Base-by-base conservation (phyloP, 53 echinoderm and acorn worm species). In the Astropecten irregularis region DNA sequence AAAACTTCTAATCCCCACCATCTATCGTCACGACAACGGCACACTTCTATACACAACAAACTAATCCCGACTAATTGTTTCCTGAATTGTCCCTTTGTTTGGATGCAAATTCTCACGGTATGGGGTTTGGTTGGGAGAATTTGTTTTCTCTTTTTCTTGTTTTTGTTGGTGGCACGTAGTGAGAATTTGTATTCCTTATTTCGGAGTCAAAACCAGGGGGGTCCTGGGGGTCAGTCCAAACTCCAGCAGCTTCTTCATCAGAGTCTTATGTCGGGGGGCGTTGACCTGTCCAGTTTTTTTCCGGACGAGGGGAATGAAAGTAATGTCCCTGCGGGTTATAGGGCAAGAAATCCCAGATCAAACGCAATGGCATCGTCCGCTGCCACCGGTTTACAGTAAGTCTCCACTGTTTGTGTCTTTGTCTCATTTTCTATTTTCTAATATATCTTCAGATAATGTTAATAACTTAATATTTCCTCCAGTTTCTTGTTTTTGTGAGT, bases 201-300 rank as follows among this genome's bases (percentile, higher is more conserved):
- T 14, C 77, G 62, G 62, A 60, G 61, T 40, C 57, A 39, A 22
- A 76, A 40, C 18, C 39, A 15, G 23, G 77, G 47, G 18, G 56
- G 47, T 49, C 40, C 77, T 0, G 77, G 32, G 9, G 46, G 26
- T 46, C 79, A 79, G 28, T 47, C 79, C 20, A 79, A 79, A 79
- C 62, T 61, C 3, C 32, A 79, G 40, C 36, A 28, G 14, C 79
- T 79, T 10, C 62, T 79, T 29, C 79, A 32, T 62, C 79, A 79
- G 62, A 79, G 79, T 47, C 56, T 79, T 47, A 79, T 79, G 79
- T 60, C 79, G 4, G 79, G 79, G 47, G 79, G 79, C 27, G 79
- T 79, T 36, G 79, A 79, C 61, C 79, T 79, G 46, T 44, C 34
- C 19, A 79, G 47, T 79, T 48, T 79, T 4, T 62, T 79, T 21